Base-by-base conservation (phyloP, 2,797 vertebrate genomes). In the Knipowitschia caucasica region DNA sequence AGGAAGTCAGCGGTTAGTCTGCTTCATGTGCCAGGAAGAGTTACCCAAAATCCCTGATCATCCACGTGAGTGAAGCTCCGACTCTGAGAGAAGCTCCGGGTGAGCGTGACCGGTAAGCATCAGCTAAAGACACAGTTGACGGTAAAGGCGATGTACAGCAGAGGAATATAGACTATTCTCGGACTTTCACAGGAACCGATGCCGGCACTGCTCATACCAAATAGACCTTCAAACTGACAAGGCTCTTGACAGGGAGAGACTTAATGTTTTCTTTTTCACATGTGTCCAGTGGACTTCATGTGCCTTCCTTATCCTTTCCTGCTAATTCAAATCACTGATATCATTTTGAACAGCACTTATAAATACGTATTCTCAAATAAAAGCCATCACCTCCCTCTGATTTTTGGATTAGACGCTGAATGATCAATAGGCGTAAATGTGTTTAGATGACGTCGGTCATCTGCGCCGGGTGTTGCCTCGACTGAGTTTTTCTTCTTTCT, bases 1-100 rank as follows among this genome's bases (percentile, higher is more conserved):
- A 51, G 24, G 51, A 70, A 67, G 59, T 50, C 53, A 21, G 50
- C 55, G 75, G 69, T 78, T 58, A 59, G 61, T 69, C 62, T 78
- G 69, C n/a, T 73, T 71, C 66, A 70, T 73, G 69, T 73, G 59
- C 75, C 65, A 59, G 58, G n/a, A n/a, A n/a, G n/a, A n/a, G n/a
- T n/a, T n/a, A n/a, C n/a, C n/a, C n/a, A n/a, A n/a, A n/a, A n/a
- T n/a, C n/a, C n/a, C n/a, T n/a, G n/a, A n/a, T n/a, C n/a, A n/a
- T n/a, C n/a, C n/a, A n/a, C n/a, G 69, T 74, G 27, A 64, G 71
- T 64, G 56, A 69, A 58, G 46, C 35, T 20, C 44, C 10, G 47
- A 51, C 39, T 47, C 43, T 40, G 51, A 50, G 52, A 56, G 63
- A 50, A 67, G 53, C 53, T 56, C 39, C 4, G 54, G 55, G 56